Evolutionary conservation across 1,140 invertebrate genomes (phyloP), one percentile per base, ranked within the genome.

Genomic region (Galleria mellonella): DNA sequence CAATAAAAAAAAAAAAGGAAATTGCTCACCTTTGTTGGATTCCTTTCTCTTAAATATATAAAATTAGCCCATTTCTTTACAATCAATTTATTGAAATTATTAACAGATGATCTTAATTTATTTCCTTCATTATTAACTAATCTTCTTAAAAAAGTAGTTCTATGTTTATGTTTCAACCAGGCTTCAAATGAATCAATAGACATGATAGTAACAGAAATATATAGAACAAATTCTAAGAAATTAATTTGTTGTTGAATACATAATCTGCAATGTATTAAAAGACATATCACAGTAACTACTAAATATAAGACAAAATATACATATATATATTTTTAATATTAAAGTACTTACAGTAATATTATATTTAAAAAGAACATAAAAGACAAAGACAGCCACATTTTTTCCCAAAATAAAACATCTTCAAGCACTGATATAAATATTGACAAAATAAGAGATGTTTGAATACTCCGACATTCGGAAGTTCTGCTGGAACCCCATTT

Each of bases 81-180:
- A 8, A 77, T 29, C 63, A 62, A 74, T 6, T 51, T 48, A 17
- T 51, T 63, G 10, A 72, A 44, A 33, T 68, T 49, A 17, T 11
- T 27, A 43, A 40, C 15, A 29, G 50, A 48, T 49, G 40, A 43
- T 43, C 49, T 62, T 9, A 82, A 42, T 57, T 73, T 58, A 37
- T 49, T 41, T 10, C 64, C 58, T 48, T 74, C 62, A 53, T 67
- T 47, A 29, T 17, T 45, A n/a, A 62, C 61, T 45, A 82, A 44
- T 40, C 62, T 62, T 62, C 77, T 79, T 2, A 84, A 47, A 50
- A 65, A 84, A 37, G 64, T 51, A 33, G 71, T 83, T 52, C 81
- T 73, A 50, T 84, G 81, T 63, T 84, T 84, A 51, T 72, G 58
- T 55, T 72, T 81, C 29, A 84, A 54, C 81, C 81, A 84, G n/a